These are phyloP conservation scores for Macrosiphum euphorbiae DNA, from an alignment of 2,888 invertebrate genomes.

Conservation along the genomic window DNA sequence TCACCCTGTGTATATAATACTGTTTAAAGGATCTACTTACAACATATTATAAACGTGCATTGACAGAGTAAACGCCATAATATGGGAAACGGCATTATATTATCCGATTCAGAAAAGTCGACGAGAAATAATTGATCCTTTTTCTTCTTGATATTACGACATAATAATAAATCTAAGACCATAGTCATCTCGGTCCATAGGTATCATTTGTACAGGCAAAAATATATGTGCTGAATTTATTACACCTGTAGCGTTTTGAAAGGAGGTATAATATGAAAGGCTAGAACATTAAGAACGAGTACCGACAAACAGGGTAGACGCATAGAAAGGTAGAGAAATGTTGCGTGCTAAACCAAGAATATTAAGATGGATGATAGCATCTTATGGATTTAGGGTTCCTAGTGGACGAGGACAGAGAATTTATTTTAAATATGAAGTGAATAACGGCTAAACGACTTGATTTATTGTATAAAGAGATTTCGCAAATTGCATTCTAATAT, in stretches of 20 bases:
- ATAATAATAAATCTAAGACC: background rate
- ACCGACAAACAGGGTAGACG: background rate
- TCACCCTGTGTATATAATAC: background rate
- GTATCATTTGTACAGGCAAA: constrained; percentile 35
- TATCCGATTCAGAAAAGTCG: background rate
- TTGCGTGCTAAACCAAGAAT: constrained; percentile 17
- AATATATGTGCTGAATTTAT: constrained; percentile 35
- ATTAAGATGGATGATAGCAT: constrained; percentile 59
- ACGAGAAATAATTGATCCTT: background rate
- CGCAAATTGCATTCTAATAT: constrained; percentile 17
- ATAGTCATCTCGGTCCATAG: background rate
- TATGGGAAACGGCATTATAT: background rate
- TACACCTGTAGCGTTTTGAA: constrained; percentile 31
- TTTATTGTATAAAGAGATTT: constrained; percentile 47
- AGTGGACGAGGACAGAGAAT: background rate
- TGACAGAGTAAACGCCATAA: background rate
- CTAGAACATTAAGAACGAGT: constrained; percentile 23
- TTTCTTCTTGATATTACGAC: background rate
- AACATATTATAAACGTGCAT: background rate
- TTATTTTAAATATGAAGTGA: constrained; percentile 45
- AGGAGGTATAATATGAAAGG: background rate
- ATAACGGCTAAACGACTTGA: constrained; percentile 46
- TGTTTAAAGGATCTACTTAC: background rate
- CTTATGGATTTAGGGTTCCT: constrained; percentile 16
- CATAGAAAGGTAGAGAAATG: background rate